A percentile compares a stretch with the other conserved stretches of the same genome.
phyloP scores from a whole-genome alignment of 2,113 vertebrate genomes.

The Greenwoodochromis staneri region DNA sequence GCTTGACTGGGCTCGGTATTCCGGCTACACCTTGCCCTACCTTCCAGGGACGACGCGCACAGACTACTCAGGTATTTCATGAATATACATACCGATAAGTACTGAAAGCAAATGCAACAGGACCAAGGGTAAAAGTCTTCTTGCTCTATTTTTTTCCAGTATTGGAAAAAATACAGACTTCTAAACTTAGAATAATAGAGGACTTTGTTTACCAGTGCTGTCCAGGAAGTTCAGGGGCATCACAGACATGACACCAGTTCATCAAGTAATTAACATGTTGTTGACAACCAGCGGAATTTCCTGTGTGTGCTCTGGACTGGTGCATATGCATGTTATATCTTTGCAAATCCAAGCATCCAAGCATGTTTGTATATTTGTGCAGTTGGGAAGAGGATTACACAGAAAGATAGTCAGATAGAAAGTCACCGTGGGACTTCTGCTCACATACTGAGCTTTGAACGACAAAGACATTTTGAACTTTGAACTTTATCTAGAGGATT shows the following conservation, averaged over 20 bases:
- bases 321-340: neutral
- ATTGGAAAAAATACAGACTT: neutral
- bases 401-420: neutral
- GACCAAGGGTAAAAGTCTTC: neutral
- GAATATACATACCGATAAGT: neutral
- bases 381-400: neutral
- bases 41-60: conserved; percentile 89
- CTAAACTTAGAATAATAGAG: neutral
- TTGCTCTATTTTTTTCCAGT: neutral
- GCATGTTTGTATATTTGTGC: neutral
- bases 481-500: neutral
- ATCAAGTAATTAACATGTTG: conserved; percentile 1
- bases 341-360: neutral
- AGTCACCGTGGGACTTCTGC: neutral
- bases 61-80: conserved; percentile 83
- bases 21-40: conserved; percentile 76
- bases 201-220: neutral
- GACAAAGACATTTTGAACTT: neutral
- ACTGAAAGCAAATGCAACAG: neutral
- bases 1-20: conserved; percentile 74
- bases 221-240: conserved; percentile 4
- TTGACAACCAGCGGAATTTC: conserved; percentile 9
- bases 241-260: conserved; percentile 7
- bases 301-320: neutral
- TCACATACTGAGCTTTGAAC: neutral